Percentiles rank a stretch among this genome's conserved stretches.
These are phyloP conservation scores for Macrosiphum euphorbiae DNA, from an alignment of 2,888 invertebrate genomes.

Conservation along the genomic window DNA sequence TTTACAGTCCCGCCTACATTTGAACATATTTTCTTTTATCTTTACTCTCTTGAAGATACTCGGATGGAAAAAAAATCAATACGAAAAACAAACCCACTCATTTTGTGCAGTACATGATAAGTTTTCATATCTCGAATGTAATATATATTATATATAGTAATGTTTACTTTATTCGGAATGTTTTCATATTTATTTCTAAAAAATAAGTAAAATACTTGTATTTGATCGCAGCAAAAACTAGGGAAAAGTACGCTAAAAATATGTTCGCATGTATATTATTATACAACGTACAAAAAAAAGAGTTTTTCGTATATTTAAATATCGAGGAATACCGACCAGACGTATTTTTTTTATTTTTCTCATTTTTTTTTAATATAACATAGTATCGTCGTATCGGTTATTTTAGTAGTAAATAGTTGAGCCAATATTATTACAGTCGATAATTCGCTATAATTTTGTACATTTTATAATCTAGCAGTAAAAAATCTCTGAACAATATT, in stretches of 20 bases:
- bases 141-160: background rate
- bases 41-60: background rate
- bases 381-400: background rate
- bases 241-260: background rate
- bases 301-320: background rate
- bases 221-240: background rate
- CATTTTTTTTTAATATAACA: background rate
- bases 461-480: background rate
- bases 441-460: background rate
- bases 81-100: background rate
- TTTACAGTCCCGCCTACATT: background rate
- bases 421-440: background rate
- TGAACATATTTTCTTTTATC: background rate
- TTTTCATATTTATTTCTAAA: conserved; percentile 9
- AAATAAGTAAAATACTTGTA: background rate
- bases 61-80: background rate
- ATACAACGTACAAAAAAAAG: background rate
- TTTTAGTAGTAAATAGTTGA: background rate
- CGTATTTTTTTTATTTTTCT: background rate
- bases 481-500: background rate
- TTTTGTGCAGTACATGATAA: background rate
- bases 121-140: background rate
- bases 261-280: background rate
- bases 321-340: background rate
- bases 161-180: conserved; percentile 1